Percentiles rank a stretch among this genome's conserved stretches.
Evolutionary conservation across 2,888 invertebrate species (phyloP).

Genomic region (Chaetoderma sp.): DNA sequence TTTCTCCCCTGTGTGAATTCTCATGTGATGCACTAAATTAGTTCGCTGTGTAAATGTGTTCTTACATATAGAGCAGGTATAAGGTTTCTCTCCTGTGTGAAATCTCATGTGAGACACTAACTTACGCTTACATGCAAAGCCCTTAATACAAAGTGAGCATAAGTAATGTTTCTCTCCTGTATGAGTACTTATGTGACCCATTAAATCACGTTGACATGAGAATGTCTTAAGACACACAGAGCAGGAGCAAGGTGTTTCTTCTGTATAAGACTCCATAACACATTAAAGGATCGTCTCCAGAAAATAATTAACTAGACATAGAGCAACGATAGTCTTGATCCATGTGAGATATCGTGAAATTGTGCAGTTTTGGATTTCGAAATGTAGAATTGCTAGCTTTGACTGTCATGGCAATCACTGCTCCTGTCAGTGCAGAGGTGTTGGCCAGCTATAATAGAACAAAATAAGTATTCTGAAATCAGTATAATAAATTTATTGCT

Average conservation of each 20-base stretch:
- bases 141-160: conserved; percentile 31
- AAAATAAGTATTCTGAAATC: too few species aligned
- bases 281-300: too few species aligned
- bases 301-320: too few species aligned
- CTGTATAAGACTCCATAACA: too few species aligned
- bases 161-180: conserved; percentile 34
- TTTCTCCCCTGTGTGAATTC: conserved; percentile 36
- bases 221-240: conserved; percentile 42
- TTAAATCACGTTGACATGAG: conserved; percentile 40
- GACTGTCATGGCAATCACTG: too few species aligned
- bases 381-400: too few species aligned
- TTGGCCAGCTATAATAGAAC: too few species aligned
- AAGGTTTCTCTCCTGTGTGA: conserved; percentile 22
- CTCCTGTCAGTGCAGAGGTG: too few species aligned
- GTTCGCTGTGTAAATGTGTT: conserved; percentile 36
- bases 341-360: too few species aligned
- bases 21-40: conserved; percentile 37
- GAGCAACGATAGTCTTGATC: too few species aligned
- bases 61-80: conserved; percentile 29
- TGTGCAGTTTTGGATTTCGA: too few species aligned
- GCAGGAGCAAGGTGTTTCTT: conserved; percentile 40
- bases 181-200: conserved; percentile 38
- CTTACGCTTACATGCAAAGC: not conserved
- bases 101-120: conserved; percentile 1
- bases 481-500: too few species aligned